Evolutionary conservation across 1,140 invertebrate species (phyloP).

Genomic region (Muscidifurax raptorellus): DNA sequence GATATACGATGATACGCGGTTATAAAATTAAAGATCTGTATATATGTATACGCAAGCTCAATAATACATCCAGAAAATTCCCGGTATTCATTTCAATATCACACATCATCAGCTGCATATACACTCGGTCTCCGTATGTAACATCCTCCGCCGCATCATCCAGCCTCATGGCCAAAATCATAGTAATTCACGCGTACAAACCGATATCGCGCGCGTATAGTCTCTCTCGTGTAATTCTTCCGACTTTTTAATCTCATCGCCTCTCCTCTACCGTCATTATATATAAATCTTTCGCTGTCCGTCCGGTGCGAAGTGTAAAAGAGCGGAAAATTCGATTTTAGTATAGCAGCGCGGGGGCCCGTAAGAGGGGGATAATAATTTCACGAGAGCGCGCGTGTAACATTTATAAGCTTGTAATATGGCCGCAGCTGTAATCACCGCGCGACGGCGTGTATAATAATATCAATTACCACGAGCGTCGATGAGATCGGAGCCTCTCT

Average conservation of each 20-base stretch:
- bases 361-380: slow-evolving; percentile 14
- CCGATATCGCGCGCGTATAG: not conserved
- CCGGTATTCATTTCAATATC: slow-evolving; percentile 50
- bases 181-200: slow-evolving; percentile 51
- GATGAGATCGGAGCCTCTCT: not conserved
- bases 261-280: slow-evolving; percentile 9
- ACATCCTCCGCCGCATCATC: not conserved
- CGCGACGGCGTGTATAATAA: slow-evolving; percentile 45
- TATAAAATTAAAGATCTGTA: not conserved
- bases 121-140: not conserved
- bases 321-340: slow-evolving; percentile 50
- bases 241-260: slow-evolving; percentile 47
- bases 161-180: slow-evolving; percentile 6
- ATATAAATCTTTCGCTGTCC: slow-evolving; percentile 22
- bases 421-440: slow-evolving; percentile 28
- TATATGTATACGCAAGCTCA: not conserved
- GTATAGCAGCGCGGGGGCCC: not conserved
- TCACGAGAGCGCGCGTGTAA: slow-evolving; percentile 1
- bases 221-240: not conserved
- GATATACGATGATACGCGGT: not conserved
- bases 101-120: not conserved
- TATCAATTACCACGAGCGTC: slow-evolving; percentile 49
- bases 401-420: slow-evolving; percentile 36
- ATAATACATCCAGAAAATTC: slow-evolving; percentile 20
- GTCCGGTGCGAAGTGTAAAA: slow-evolving; percentile 26